phyloP scores from a whole-genome alignment of 2,797 vertebrate species.

The Enteromius trimaculatus region DNA sequence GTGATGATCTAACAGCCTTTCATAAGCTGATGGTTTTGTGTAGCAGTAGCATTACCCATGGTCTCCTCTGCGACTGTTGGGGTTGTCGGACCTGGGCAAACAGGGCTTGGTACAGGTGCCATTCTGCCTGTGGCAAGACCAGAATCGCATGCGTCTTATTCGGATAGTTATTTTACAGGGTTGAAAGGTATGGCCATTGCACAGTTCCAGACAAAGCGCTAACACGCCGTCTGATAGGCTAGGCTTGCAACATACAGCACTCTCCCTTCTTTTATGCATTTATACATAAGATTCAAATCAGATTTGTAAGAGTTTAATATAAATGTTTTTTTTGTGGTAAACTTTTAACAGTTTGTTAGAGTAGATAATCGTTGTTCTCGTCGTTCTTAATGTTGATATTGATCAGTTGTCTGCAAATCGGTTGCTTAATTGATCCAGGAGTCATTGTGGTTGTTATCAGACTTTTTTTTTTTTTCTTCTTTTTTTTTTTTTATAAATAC shows the following conservation, averaged over 20 bases:
- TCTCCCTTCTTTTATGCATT: conserved; percentile 84
- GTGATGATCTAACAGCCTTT: conserved; percentile 73
- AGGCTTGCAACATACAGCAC: conserved; percentile 77
- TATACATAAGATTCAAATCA: conserved; percentile 82
- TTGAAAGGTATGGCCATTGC: conserved; percentile 60
- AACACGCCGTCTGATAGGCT: conserved; percentile 68
- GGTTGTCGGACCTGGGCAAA: conserved; percentile 8
- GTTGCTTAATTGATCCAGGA: conserved; percentile 69
- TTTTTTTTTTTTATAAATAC: background rate
- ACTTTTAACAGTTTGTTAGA: conserved; percentile 74
- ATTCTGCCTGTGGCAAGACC: conserved; percentile 34
- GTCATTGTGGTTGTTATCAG: conserved; percentile 63
- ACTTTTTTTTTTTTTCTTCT: conserved; percentile 51
- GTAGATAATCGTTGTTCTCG: conserved; percentile 67
- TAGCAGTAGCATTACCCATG: conserved; percentile 66
- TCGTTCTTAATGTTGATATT: conserved; percentile 70
- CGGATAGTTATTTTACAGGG: conserved; percentile 40
- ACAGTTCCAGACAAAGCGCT: conserved; percentile 56
- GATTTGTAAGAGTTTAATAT: conserved; percentile 89
- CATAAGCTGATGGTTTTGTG: conserved; percentile 71
- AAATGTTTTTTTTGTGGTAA: conserved; percentile 77
- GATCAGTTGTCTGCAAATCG: conserved; percentile 71
- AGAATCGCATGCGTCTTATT: conserved; percentile 27
- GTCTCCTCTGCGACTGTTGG: conserved; percentile 37
- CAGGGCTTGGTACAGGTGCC: conserved; percentile 23